Percentiles rank a stretch among this genome's conserved stretches.
These are phyloP conservation scores for Aporrectodea caliginosa DNA, from an alignment of 1,140 invertebrate species.

Conservation along the genomic window DNA sequence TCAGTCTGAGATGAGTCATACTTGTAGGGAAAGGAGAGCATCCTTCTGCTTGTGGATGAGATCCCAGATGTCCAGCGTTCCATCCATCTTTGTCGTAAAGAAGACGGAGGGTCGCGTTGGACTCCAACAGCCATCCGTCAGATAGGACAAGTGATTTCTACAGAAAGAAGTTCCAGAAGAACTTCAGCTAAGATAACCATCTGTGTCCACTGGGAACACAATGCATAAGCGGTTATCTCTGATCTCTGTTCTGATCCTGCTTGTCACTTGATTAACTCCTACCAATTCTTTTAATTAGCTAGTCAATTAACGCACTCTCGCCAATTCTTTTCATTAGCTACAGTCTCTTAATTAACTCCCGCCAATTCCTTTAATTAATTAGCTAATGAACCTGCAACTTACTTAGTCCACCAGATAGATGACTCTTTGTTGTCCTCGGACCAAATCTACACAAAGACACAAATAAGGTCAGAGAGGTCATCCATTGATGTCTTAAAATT, in stretches of 20 bases:
- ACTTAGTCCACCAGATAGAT: conserved; percentile 85
- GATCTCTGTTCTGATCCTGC: not conserved
- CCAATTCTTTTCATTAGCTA: too few species aligned
- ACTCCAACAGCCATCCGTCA: conserved; percentile 83
- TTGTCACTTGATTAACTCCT: not conserved
- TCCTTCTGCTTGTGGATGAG: conserved; percentile 78
- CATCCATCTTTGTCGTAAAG: conserved; percentile 79
- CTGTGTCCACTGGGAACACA: not conserved
- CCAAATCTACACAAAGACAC: conserved; percentile 63
- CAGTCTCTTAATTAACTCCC: too few species aligned
- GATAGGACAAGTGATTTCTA: conserved; percentile 53
- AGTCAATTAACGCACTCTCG: too few species aligned
- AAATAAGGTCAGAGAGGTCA: not conserved
- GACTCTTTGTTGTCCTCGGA: conserved; percentile 88
- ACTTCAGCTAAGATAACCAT: conserved; percentile 21
- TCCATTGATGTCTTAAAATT: too few species aligned
- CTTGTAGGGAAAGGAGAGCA: conserved; percentile 77
- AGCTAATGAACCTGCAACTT: too few species aligned
- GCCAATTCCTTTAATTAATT: too few species aligned
- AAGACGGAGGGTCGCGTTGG: conserved; percentile 84
- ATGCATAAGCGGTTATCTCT: not conserved
- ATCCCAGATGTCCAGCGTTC: conserved; percentile 81
- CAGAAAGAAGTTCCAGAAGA: conserved; percentile 28
- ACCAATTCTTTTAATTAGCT: too few species aligned
- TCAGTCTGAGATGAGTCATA: too few species aligned